These are phyloP conservation scores for Perithous albicinctus DNA, from an alignment of 2,888 invertebrate species.

Conservation along the genomic window DNA sequence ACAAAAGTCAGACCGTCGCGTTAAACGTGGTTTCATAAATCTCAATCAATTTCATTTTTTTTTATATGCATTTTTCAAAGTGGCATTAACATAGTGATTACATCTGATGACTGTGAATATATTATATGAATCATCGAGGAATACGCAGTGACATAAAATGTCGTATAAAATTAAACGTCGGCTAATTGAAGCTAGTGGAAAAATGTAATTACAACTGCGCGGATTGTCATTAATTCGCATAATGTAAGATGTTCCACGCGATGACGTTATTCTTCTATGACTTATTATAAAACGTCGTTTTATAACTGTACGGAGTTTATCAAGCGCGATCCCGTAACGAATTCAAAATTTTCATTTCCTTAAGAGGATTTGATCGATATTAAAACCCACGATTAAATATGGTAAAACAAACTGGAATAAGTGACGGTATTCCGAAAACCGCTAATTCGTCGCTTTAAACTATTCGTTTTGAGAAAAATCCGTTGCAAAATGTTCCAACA, in stretches of 20 bases:
- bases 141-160: no score
- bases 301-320: constrained; percentile 5
- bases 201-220: background rate
- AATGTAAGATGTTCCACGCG: constrained; percentile 11
- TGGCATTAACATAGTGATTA: background rate
- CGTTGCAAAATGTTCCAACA: no score
- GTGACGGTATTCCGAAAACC: no score
- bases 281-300: no score
- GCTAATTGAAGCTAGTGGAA: background rate
- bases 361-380: background rate
- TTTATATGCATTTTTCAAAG: background rate
- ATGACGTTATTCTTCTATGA: constrained; percentile 21
- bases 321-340: background rate
- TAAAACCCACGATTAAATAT: background rate
- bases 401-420: background rate
- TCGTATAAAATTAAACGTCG: background rate
- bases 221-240: background rate
- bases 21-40: background rate
- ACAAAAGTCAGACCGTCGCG: background rate
- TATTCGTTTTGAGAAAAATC: background rate
- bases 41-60: background rate
- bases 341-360: background rate
- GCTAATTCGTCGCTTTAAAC: no score
- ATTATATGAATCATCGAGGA: no score
- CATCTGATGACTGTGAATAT: no score